phyloP scores from a whole-genome alignment of 2,888 invertebrate species.

The Eulithis testata region DNA sequence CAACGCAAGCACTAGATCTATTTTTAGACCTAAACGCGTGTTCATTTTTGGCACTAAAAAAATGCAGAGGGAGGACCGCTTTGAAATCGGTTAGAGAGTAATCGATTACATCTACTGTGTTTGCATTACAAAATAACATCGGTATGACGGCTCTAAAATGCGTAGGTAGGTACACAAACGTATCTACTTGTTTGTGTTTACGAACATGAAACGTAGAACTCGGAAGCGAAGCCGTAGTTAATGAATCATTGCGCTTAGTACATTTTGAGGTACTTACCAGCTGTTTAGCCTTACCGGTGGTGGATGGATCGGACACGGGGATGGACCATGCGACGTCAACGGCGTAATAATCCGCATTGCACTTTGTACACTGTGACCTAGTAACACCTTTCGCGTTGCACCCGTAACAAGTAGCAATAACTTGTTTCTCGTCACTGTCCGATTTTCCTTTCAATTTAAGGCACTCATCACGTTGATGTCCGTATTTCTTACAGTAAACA shows the following conservation, averaged over 20 bases:
- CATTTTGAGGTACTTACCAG: no score
- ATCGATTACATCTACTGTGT: background rate
- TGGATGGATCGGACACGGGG: background rate
- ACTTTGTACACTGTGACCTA: constrained; percentile 2
- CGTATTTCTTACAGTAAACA: background rate
- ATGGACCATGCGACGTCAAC: constrained; percentile 1
- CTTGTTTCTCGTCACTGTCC: no score
- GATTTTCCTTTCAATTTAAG: background rate
- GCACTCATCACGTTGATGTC: background rate
- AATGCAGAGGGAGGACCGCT: background rate
- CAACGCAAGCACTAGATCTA: background rate
- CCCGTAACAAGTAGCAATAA: background rate
- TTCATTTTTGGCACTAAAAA: background rate
- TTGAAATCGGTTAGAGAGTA: background rate
- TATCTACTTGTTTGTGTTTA: background rate
- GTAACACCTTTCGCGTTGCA: background rate
- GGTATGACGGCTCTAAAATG: background rate
- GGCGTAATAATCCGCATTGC: constrained; percentile 1
- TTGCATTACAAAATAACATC: background rate
- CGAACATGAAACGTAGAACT: background rate
- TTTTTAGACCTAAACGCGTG: background rate
- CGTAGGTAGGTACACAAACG: background rate
- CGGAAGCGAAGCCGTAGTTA: background rate
- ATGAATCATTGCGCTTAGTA: no score
- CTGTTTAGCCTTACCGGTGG: no score